A percentile compares a stretch with the other conserved stretches of the same genome.
These are phyloP conservation scores for Acanthaster planci DNA, from an alignment of 35 echinoderm and acorn worm species.

Conservation along the genomic window DNA sequence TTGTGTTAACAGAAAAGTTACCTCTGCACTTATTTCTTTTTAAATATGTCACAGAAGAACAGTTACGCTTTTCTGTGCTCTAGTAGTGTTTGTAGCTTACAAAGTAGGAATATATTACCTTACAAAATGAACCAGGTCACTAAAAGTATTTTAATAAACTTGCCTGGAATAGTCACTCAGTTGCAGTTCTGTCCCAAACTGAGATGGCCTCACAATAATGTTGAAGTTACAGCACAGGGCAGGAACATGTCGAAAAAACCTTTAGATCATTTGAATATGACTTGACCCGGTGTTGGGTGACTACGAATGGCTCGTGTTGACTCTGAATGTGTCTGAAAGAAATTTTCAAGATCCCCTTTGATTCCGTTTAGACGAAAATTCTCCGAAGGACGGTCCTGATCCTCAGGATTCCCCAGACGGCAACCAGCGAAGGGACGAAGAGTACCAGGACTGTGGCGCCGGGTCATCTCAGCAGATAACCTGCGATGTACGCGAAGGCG, in stretches of 20 bases:
- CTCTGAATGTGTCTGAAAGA: too few species aligned
- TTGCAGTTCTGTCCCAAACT: too few species aligned
- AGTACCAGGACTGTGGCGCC: background rate
- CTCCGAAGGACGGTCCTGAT: background rate
- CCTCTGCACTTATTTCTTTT: background rate
- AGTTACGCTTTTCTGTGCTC: background rate
- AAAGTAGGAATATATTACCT: background rate
- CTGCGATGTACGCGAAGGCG: background rate
- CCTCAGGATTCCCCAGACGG: background rate
- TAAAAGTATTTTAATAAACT: too few species aligned
- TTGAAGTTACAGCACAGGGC: too few species aligned
- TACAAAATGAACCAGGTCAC: background rate
- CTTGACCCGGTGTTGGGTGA: too few species aligned
- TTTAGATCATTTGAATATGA: too few species aligned
- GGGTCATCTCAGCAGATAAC: background rate
- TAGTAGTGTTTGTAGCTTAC: background rate
- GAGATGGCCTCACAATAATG: too few species aligned
- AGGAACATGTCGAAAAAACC: too few species aligned
- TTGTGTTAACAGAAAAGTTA: background rate
- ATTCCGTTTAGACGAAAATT: too few species aligned
- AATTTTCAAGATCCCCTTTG: too few species aligned
- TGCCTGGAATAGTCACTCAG: too few species aligned
- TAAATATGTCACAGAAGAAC: background rate
- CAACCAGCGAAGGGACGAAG: background rate
- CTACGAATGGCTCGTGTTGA: too few species aligned